These are phyloP conservation scores for Scolopax mira DNA, from an alignment of 2,113 vertebrate species.

Conservation along the genomic window DNA sequence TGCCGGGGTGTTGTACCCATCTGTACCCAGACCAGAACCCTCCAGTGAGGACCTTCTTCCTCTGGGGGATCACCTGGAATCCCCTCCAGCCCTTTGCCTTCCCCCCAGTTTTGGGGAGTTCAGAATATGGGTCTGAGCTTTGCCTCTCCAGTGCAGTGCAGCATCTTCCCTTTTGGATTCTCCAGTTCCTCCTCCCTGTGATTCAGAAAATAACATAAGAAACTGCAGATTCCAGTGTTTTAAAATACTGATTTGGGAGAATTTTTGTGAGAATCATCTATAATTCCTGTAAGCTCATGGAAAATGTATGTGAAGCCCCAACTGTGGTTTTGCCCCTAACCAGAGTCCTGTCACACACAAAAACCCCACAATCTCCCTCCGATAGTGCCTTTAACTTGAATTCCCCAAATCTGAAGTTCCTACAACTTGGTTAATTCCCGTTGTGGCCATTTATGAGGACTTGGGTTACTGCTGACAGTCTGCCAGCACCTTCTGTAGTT, in stretches of 20 bases:
- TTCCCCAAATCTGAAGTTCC: not conserved
- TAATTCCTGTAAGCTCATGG: not conserved
- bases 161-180: not conserved
- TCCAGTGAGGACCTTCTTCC: fast-evolving
- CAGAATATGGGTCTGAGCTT: not conserved
- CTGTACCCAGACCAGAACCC: too few species aligned
- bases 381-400: not conserved
- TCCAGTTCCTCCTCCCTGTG: not conserved
- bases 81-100: not conserved
- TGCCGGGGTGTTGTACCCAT: too few species aligned
- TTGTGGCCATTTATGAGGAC: not conserved
- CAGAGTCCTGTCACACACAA: not conserved
- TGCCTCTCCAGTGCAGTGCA: not conserved
- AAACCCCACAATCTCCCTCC: not conserved
- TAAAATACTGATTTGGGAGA: not conserved
- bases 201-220: not conserved
- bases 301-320: not conserved
- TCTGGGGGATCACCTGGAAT: not conserved
- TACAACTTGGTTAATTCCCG: not conserved
- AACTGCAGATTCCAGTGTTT: not conserved
- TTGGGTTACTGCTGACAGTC: not conserved
- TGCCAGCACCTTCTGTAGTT: not conserved
- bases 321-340: not conserved
- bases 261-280: not conserved
- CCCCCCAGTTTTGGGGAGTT: not conserved